Evolutionary conservation across 2,888 invertebrate species (phyloP).

Genomic region (Aplocera efformata): DNA sequence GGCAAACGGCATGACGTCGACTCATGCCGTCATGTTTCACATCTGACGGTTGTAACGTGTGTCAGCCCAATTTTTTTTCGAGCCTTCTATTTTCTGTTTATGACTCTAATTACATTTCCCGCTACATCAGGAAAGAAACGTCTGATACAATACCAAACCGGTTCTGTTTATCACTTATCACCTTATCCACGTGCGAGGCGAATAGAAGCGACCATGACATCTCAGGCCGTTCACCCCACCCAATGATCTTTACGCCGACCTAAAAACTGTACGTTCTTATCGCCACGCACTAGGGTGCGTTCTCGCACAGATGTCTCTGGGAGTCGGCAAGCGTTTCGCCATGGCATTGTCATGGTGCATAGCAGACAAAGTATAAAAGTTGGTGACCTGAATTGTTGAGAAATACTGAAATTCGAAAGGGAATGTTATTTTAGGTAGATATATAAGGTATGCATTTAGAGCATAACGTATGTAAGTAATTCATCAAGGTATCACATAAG

Average conservation of each 20-base stretch:
- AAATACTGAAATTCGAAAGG: conserved; percentile 16
- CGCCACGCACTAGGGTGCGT: conserved; percentile 33
- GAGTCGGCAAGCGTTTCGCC: conserved; percentile 16
- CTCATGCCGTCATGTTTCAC: too few relatives aligned
- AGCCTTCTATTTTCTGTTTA: too few relatives aligned
- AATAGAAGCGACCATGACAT: conserved; percentile 62
- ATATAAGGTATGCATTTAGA: too few relatives aligned
- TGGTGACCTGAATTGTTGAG: conserved; percentile 23
- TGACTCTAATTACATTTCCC: too few relatives aligned
- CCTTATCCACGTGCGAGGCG: conserved; percentile 41
- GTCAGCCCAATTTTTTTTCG: too few relatives aligned
- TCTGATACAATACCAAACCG: conserved; percentile 26
- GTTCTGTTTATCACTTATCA: conserved; percentile 38
- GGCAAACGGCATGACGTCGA: too few relatives aligned
- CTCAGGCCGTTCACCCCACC: conserved; percentile 63
- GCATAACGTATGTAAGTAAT: too few relatives aligned
- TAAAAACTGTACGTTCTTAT: conserved; percentile 48
- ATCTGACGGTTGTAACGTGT: too few relatives aligned
- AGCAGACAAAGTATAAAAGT: conserved; percentile 15
- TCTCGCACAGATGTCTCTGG: conserved; percentile 21
- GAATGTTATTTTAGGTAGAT: too few relatives aligned
- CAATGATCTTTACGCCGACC: conserved; percentile 59
- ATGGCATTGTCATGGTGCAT: conserved; percentile 27
- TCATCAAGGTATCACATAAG: too few relatives aligned
- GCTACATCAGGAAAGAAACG: background rate